Evolutionary conservation across 1,140 invertebrate genomes (phyloP), one percentile per base, ranked within the genome.

Genomic region (Calycopis cecrops): DNA sequence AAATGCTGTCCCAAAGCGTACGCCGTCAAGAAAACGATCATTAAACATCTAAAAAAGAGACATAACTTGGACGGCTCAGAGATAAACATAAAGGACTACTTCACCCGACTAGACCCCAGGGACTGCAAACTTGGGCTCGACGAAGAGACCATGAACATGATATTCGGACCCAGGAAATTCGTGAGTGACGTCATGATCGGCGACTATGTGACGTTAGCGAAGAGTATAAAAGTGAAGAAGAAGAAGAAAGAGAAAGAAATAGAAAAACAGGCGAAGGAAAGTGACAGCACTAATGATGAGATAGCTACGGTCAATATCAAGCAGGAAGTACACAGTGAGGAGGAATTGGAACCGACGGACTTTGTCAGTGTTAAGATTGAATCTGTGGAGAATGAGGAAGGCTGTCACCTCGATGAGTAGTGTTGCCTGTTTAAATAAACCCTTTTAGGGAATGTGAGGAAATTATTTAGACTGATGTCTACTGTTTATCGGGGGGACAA

Each of bases 281-380:
- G 52, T 58, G 66, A 68, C 0, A 61, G 50, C 12, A 55, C 56
- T 18, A 56, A 53, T 35, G 52, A 57, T 14, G 55, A 49, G 35
- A 4, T 40, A 11, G 21, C 16, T 9, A 28, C 47, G 4, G 48
- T 56, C 4, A 44, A 38, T 11, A 59, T 58, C 17, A 64, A 70
- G 28, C 59, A 62, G 48, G 69, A 70, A 28, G 51, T 51, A 4
- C 53, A 59, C 8, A 65, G 57, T 38, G 57, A 53, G 14, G 67
- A 71, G 8, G 59, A 62, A 4, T 50, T 84, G 18, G 77, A 80
- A 48, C 82, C 82, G 0, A 82, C 82, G 12, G 76, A 86, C 54
- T 83, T 86, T 69, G 80, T 86, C 6, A 76, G 73, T 33, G 73
- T 85, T 18, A 85, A 86, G 48, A 81, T 86, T 55, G 82, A 86